These are phyloP conservation scores for Dolichotis patagonum DNA, from an alignment of 2,113 vertebrate species.

Conservation along the genomic window DNA sequence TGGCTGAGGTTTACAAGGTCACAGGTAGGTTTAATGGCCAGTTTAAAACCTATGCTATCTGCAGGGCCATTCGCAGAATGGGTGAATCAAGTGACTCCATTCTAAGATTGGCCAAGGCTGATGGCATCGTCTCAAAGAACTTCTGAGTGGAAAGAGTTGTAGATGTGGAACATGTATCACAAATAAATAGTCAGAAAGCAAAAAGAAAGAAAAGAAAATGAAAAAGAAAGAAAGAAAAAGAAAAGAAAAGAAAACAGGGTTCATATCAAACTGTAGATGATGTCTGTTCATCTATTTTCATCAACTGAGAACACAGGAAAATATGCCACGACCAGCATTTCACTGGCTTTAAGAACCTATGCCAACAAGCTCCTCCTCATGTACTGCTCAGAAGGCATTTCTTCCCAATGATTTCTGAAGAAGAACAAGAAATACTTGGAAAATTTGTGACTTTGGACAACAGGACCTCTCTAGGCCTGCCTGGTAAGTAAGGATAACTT, in stretches of 20 bases:
- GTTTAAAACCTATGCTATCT: too few species aligned
- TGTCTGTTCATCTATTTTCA: conserved; percentile 38
- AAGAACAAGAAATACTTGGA: neutral
- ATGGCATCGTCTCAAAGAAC: too few species aligned
- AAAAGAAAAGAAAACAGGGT: neutral
- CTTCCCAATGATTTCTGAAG: neutral
- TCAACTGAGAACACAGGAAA: neutral
- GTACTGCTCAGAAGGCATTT: neutral
- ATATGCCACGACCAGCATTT: neutral
- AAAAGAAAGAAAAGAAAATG: too few species aligned
- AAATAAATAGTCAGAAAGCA: too few species aligned
- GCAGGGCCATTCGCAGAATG: too few species aligned
- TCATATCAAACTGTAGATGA: neutral
- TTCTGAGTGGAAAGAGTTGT: too few species aligned
- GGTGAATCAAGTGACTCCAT: too few species aligned
- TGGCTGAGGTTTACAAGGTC: too few species aligned
- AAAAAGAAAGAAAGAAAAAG: too few species aligned
- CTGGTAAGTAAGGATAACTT: conserved; percentile 31
- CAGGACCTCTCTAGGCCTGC: neutral
- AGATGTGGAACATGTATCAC: too few species aligned
- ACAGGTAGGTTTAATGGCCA: too few species aligned
- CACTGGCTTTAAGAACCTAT: neutral
- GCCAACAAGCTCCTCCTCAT: neutral
- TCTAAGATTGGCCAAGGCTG: too few species aligned
- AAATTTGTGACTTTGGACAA: neutral